Base-by-base conservation (phyloP, 1,140 invertebrate genomes). In the Ostrea denselamellosa region DNA sequence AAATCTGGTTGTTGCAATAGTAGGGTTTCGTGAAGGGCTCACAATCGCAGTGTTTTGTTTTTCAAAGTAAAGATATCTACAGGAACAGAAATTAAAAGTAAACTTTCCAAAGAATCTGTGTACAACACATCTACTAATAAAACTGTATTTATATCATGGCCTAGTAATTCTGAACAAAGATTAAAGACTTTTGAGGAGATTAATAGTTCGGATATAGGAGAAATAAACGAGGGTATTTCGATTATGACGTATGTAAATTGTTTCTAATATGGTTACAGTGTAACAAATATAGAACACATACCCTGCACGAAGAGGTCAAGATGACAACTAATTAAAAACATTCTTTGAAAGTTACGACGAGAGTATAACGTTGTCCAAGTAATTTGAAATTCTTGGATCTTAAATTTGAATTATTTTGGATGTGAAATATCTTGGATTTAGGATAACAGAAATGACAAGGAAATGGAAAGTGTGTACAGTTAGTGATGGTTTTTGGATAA, bases 21-120 rank as follows among this genome's bases (percentile, higher is more conserved):
- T 62, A 7, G 56, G n/a, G n/a, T 62, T 19, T n/a, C 17, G 17
- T 62, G n/a, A 62, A 19, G 1, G 14, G 8, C 19, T 58, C 14
- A 58, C 56, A 0, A 62, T 7, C 56, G 5, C 12, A 19, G 56
- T 62, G 56, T n/a, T 62, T 14, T 58, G 56, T 58, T 17, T 19
- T 19, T 19, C 17, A 62, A n/a, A 0, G 7, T 17, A 62, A 62
- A 62, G n/a, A 62, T 62, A 62, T 62, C n/a, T 62, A 62, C 56
- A n/a, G 17, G n/a, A 62, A 62, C 56, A 19, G 56, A 62, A 44
- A 77, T 77, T 77, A 77, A 77, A 77, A 34, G 68, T 77, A 77
- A 77, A 77, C 68, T 14, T 25, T 77, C 28, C 2, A 34, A 77
- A 77, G 12, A 5, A 14, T 19, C 17, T 17, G 3, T n/a, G 17